These are phyloP conservation scores for Campoplex capitator DNA, from an alignment of 2,888 invertebrate species.

Conservation along the genomic window DNA sequence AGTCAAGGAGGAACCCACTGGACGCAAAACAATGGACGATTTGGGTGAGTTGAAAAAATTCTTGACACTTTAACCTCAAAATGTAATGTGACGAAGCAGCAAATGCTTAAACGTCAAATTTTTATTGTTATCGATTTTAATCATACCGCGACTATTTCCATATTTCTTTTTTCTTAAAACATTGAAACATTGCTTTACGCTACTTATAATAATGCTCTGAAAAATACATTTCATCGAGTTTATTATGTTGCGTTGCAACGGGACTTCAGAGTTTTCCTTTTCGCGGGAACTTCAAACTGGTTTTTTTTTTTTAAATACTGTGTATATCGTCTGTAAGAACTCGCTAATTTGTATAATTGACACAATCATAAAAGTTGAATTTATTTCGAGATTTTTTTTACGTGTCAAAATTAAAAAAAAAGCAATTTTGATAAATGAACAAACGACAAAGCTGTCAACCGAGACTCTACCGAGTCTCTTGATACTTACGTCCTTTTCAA, in stretches of 20 bases:
- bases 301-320: not conserved
- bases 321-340: not conserved
- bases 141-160: not conserved
- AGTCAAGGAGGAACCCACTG: not conserved
- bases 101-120: slow-evolving; percentile 5
- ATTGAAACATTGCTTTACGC: not conserved
- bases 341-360: not conserved
- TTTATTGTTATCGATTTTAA: not conserved
- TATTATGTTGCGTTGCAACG: not conserved
- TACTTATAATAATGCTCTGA: not conserved
- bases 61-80: slow-evolving; percentile 61
- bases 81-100: slow-evolving; percentile 1
- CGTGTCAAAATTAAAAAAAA: too few species aligned
- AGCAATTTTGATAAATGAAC: too few species aligned
- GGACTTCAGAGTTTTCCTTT: not conserved
- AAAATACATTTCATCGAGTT: slow-evolving; percentile 39
- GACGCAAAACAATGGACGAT: slow-evolving; percentile 60
- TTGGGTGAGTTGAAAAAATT: slow-evolving; percentile 61
- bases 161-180: not conserved
- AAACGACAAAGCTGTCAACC: too few species aligned
- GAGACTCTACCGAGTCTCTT: too few species aligned
- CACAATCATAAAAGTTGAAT: not conserved
- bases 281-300: slow-evolving; percentile 50
- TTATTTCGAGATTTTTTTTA: not conserved
- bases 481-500: too few species aligned